phyloP scores from a whole-genome alignment of 1,140 invertebrate species.

The Vanessa tameamea region DNA sequence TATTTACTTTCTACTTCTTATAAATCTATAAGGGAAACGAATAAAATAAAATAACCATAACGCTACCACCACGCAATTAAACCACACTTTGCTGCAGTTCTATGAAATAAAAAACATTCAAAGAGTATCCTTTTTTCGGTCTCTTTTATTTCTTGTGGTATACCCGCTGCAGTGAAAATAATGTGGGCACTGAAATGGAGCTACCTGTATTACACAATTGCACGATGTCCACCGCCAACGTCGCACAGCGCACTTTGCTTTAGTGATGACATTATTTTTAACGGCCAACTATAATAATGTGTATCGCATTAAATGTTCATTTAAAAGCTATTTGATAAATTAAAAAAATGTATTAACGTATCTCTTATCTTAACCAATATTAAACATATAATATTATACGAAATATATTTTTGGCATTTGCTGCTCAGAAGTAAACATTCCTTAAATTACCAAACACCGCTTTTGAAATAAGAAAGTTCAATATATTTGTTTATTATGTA shows the following conservation, averaged over 20 bases:
- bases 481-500: no score
- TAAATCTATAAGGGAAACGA: background rate
- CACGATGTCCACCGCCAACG: constrained; percentile 46
- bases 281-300: constrained; percentile 40
- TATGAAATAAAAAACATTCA: constrained; percentile 75
- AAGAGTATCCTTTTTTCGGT: constrained; percentile 67
- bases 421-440: no score
- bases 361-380: no score
- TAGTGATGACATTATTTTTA: constrained; percentile 45
- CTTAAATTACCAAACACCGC: no score
- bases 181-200: constrained; percentile 62
- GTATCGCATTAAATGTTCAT: constrained; percentile 14
- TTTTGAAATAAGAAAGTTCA: no score
- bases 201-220: constrained; percentile 64
- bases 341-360: background rate
- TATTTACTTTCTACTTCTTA: constrained; percentile 30
- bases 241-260: constrained; percentile 35
- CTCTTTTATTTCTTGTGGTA: constrained; percentile 68
- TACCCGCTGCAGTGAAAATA: constrained; percentile 65
- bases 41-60: background rate
- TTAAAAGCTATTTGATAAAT: constrained; percentile 13
- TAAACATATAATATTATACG: no score
- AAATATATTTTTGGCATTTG: no score
- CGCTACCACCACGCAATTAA: constrained; percentile 71
- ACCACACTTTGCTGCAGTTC: constrained; percentile 72